phyloP scores from a whole-genome alignment of 2,113 vertebrate species.

The Phoenicopterus ruber region DNA sequence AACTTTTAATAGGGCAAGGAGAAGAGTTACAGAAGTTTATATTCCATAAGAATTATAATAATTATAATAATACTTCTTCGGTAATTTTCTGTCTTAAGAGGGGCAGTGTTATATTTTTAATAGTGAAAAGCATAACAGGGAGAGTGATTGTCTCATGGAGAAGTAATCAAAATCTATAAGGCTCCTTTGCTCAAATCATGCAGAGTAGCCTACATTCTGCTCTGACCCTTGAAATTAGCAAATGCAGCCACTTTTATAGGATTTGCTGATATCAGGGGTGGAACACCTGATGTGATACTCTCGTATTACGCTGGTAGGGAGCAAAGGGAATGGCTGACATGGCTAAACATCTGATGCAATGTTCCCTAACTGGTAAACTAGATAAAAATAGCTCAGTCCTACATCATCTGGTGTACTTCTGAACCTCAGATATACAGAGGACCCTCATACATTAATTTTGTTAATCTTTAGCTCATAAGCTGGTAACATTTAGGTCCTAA shows the following conservation, averaged over 20 bases:
- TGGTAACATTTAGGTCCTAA: not conserved
- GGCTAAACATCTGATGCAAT: constrained; percentile 53
- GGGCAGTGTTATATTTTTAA: not conserved
- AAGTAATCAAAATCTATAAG: not conserved
- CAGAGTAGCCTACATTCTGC: not conserved
- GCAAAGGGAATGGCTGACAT: constrained; percentile 54
- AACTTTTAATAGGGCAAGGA: not conserved
- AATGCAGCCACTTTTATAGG: not conserved
- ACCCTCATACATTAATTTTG: not conserved
- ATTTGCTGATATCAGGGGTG: constrained; percentile 43
- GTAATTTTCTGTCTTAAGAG: not conserved
- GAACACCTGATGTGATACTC: constrained; percentile 52
- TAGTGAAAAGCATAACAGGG: not conserved
- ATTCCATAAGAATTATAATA: not conserved
- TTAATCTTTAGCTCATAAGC: not conserved
- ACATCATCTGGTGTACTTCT: not conserved
- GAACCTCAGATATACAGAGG: not conserved
- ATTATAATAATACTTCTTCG: not conserved
- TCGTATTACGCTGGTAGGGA: constrained; percentile 44
- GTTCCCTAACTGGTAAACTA: constrained; percentile 20
- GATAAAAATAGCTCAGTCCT: constrained; percentile 53
- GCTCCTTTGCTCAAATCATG: not conserved
- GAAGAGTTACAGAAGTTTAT: not conserved
- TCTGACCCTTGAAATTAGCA: not conserved
- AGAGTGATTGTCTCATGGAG: not conserved